Conservation (phyloP, 2,888 invertebrate species). For the Trichopria drosophilae region DNA sequence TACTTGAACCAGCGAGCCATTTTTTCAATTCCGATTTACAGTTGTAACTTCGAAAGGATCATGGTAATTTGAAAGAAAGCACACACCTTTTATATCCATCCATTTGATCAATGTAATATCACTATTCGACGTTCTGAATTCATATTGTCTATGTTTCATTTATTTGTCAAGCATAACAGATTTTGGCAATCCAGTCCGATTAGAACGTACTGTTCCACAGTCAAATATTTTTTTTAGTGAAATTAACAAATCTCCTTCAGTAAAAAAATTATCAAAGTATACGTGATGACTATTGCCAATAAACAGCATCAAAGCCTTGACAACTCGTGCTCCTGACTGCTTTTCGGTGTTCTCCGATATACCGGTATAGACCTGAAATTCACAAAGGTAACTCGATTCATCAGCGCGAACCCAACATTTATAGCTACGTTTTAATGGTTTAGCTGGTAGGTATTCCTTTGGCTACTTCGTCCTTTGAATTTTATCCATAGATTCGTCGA, state of each 20-base stretch:
- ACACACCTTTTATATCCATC: too few relatives aligned
- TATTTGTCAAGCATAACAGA: conserved; percentile 36
- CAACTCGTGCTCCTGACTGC: conserved; percentile 38
- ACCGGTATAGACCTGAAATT: conserved; percentile 45
- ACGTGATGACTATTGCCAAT: conserved; percentile 35
- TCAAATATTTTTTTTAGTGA: conserved; percentile 37
- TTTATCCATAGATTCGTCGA: conserved; percentile 23
- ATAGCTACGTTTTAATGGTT: conserved; percentile 20
- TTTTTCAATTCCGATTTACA: conserved; percentile 36
- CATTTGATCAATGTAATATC: conserved; percentile 42
- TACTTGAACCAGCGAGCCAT: conserved; percentile 32
- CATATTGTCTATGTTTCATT: conserved; percentile 34
- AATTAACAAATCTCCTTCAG: conserved; percentile 35
- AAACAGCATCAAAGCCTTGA: conserved; percentile 36
- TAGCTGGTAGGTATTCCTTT: conserved; percentile 19
- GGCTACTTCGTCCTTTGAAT: conserved; percentile 15
- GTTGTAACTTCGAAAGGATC: conserved; percentile 27
- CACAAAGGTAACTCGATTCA: conserved; percentile 13
- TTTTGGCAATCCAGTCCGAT: conserved; percentile 40
- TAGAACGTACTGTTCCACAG: conserved; percentile 42
- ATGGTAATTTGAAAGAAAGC: conserved; percentile 33
- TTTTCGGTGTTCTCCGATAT: conserved; percentile 31
- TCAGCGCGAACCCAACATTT: conserved; percentile 26
- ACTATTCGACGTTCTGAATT: conserved; percentile 33
- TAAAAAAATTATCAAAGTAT: conserved; percentile 42